phyloP scores from a whole-genome alignment of 2,888 invertebrate species.

The Eilema depressum region DNA sequence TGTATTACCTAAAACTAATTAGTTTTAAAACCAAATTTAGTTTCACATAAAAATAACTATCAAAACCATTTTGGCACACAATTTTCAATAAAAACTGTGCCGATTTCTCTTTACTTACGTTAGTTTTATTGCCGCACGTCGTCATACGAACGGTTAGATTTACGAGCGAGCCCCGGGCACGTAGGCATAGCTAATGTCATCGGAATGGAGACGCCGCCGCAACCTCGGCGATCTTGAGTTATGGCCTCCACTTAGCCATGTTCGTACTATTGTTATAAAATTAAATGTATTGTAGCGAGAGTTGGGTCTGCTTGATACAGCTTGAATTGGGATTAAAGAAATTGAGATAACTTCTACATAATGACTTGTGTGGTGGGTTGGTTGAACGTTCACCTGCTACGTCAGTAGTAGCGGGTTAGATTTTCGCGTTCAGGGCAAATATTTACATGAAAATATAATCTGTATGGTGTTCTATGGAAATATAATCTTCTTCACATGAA shows the following conservation, averaged over 20 bases:
- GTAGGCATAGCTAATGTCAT: constrained; percentile 59
- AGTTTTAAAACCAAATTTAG: background rate
- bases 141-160: constrained; percentile 45
- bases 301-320: background rate
- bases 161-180: constrained; percentile 57
- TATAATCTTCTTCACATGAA: too few species aligned
- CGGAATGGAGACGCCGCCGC: constrained; percentile 46
- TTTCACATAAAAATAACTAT: background rate
- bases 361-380: too few species aligned
- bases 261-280: constrained; percentile 19
- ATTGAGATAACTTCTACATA: too few species aligned
- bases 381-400: too few species aligned
- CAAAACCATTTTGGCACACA: background rate
- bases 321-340: background rate
- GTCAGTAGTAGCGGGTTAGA: too few species aligned
- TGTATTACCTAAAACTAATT: too few species aligned
- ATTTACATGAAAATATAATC: too few species aligned
- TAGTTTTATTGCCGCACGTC: constrained; percentile 46
- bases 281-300: background rate
- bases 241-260: constrained; percentile 58
- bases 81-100: constrained; percentile 18
- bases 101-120: constrained; percentile 38
- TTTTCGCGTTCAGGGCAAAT: too few species aligned
- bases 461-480: too few species aligned
- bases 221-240: constrained; percentile 63